Conservation (phyloP, 2,888 invertebrate species). For the Amphipyra tragopoginis region DNA sequence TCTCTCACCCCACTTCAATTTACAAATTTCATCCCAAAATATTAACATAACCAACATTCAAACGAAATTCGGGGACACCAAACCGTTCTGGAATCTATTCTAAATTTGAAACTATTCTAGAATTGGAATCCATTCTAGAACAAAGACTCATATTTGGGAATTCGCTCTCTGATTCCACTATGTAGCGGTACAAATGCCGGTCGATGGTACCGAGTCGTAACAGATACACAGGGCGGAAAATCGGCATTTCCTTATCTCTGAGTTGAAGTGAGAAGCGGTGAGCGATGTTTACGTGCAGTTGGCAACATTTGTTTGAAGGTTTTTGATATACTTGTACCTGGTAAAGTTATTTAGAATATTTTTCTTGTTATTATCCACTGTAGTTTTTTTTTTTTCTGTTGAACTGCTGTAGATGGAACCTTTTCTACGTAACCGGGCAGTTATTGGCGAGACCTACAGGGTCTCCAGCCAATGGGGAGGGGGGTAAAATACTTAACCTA, state of each 20-base stretch:
- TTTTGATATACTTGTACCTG: no score
- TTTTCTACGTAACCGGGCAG: no score
- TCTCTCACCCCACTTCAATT: constrained; percentile 19
- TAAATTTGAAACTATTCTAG: constrained; percentile 48
- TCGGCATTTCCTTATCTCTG: constrained; percentile 65
- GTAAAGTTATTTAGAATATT: no score
- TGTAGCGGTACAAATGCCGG: constrained; percentile 43
- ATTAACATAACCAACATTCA: constrained; percentile 51
- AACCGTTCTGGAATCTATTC: constrained; percentile 41
- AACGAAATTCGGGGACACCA: constrained; percentile 39
- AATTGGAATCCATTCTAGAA: constrained; percentile 48
- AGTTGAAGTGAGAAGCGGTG: constrained; percentile 39
- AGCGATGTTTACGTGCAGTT: constrained; percentile 28
- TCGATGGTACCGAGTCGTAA: constrained; percentile 41
- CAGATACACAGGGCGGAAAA: constrained; percentile 64
- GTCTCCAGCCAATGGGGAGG: no score
- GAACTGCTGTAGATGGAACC: no score
- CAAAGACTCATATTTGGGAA: constrained; percentile 56
- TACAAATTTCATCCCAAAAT: constrained; percentile 41
- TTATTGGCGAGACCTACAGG: no score
- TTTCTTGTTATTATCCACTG: constrained; percentile 9
- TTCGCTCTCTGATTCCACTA: constrained; percentile 39
- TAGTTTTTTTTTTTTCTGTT: no score
- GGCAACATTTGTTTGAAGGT: constrained; percentile 9
- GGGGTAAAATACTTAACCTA: no score